Conservation (phyloP, 1,140 invertebrate species). For the Meloidogyne chitwoodi region DNA sequence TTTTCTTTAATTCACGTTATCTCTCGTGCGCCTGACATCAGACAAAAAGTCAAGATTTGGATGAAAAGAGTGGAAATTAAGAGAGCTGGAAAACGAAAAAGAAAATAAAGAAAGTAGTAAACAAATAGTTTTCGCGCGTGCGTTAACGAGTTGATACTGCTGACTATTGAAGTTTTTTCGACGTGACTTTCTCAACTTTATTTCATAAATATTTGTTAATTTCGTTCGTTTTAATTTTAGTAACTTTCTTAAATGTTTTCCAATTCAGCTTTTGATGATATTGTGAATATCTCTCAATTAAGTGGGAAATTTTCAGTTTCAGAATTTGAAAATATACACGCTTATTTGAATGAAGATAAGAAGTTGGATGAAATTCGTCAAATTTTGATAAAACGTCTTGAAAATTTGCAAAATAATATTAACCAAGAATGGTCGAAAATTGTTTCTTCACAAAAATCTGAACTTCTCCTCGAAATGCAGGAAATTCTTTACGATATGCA, state of each 20-base stretch:
- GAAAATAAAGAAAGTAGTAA: too few relatives aligned
- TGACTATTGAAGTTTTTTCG: too few relatives aligned
- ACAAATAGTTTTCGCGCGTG: too few relatives aligned
- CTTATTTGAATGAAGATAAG: not conserved
- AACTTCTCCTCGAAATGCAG: not conserved
- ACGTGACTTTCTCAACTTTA: too few relatives aligned
- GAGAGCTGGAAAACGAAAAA: too few relatives aligned
- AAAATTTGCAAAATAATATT: not conserved
- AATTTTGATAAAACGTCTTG: not conserved
- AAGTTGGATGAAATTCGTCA: not conserved
- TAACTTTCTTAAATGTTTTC: not conserved
- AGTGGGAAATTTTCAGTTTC: not conserved
- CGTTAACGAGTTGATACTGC: too few relatives aligned
- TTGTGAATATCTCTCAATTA: not conserved
- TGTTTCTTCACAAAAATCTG: not conserved
- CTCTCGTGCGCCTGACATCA: too few relatives aligned
- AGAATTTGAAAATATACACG: not conserved
- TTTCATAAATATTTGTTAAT: too few relatives aligned
- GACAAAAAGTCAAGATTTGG: too few relatives aligned
- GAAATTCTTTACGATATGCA: constrained; percentile 7
- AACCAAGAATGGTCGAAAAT: not conserved
- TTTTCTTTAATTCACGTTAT: too few relatives aligned
- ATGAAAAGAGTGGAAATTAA: too few relatives aligned
- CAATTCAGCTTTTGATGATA: not conserved
- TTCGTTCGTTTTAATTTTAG: not conserved